Evolutionary conservation across 2,113 vertebrate species (phyloP).

Genomic region (Ammodytes dubius): DNA sequence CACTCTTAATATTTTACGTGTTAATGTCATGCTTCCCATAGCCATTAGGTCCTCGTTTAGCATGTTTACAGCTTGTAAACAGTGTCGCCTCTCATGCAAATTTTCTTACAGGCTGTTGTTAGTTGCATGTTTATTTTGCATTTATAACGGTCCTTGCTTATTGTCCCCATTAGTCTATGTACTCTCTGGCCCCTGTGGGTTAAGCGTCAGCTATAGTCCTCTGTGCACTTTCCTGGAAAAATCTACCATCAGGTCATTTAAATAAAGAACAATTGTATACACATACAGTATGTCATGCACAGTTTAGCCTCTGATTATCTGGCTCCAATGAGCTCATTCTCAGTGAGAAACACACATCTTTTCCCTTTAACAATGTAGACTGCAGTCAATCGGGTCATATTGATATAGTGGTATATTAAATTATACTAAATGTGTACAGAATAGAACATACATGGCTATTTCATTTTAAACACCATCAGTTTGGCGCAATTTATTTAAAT

Average conservation of each 20-base stretch:
- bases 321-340: not conserved
- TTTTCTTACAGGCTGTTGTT: conserved; percentile 22
- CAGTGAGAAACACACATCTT: not conserved
- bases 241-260: conserved; percentile 27
- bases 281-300: conserved; percentile 24
- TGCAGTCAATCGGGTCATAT: not conserved
- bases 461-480: not conserved
- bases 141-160: conserved; percentile 43
- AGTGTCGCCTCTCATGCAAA: conserved; percentile 30
- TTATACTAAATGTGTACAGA: not conserved
- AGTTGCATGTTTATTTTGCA: conserved; percentile 43
- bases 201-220: conserved; percentile 52
- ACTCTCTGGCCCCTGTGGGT: conserved; percentile 39
- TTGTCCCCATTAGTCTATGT: conserved; percentile 62
- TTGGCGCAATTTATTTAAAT: not conserved
- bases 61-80: not conserved
- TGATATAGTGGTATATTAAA: not conserved
- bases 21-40: conserved; percentile 17
- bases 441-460: not conserved
- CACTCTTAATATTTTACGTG: conserved; percentile 2
- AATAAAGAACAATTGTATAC: conserved; percentile 37
- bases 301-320: conserved; percentile 15
- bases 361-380: no score
- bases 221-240: conserved; percentile 39
- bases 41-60: conserved; percentile 23